Evolutionary conservation across 2,888 invertebrate species (phyloP).

Genomic region (Sminthurinus aureus): DNA sequence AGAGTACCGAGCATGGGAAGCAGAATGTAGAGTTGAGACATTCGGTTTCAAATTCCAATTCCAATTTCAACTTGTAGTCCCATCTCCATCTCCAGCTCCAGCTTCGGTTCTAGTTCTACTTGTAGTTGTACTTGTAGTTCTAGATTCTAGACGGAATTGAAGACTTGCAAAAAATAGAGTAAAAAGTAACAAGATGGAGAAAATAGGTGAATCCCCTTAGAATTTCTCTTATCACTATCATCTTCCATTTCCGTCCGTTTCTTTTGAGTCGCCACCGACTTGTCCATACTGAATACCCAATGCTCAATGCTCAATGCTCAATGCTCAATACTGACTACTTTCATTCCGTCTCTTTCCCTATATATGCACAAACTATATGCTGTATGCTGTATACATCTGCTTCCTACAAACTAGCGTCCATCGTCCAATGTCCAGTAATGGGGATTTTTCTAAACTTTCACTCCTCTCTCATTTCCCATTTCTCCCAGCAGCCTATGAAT

Average conservation of each 20-base stretch:
- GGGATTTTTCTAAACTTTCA: neutral
- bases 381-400: too few relatives aligned
- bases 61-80: too few relatives aligned
- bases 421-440: too few relatives aligned
- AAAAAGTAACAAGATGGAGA: neutral
- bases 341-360: neutral
- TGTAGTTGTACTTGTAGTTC: neutral
- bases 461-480: too few relatives aligned
- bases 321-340: neutral
- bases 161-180: neutral
- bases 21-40: too few relatives aligned
- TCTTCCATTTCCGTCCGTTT: conserved; percentile 50
- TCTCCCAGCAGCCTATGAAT: too few relatives aligned
- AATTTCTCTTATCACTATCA: conserved; percentile 54
- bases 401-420: too few relatives aligned
- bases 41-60: too few relatives aligned
- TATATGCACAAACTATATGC: neutral
- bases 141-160: neutral
- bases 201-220: conserved; percentile 33
- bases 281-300: neutral
- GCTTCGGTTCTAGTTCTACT: neutral
- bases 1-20: too few relatives aligned
- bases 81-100: too few relatives aligned
- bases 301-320: neutral
- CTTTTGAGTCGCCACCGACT: conserved; percentile 40